A percentile compares a stretch with the other conserved stretches of the same genome.
phyloP scores from a whole-genome alignment of 2,113 vertebrate species.

The Ornithorhynchus anatinus region DNA sequence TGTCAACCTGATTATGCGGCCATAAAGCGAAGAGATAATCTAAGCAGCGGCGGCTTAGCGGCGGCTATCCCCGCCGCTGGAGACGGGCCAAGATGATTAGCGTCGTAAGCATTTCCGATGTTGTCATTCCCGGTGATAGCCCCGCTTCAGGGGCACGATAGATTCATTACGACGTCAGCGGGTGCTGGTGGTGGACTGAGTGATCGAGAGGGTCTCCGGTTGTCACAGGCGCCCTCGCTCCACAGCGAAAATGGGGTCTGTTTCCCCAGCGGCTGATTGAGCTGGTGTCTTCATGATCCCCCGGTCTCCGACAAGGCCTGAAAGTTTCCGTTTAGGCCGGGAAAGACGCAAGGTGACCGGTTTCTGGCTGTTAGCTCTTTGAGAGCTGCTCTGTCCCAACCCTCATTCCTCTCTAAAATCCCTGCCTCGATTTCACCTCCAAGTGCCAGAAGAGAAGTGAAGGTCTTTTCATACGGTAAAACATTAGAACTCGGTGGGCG shows the following conservation, averaged over 20 bases:
- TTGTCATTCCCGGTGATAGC: not conserved
- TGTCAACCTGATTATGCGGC: constrained; percentile 46
- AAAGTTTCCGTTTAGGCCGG: too few relatives aligned
- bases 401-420: too few relatives aligned
- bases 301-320: too few relatives aligned
- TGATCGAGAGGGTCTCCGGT: not conserved
- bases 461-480: accelerated
- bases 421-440: too few relatives aligned
- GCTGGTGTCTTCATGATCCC: too few relatives aligned
- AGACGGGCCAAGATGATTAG: constrained; percentile 32
- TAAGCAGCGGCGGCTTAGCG: constrained; percentile 11
- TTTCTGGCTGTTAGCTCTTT: too few relatives aligned
- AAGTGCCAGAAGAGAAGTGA: too few relatives aligned
- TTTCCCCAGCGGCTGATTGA: too few relatives aligned
- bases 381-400: too few relatives aligned
- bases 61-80: constrained; percentile 25
- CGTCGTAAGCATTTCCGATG: not conserved
- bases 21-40: constrained; percentile 19
- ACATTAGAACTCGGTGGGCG: not conserved
- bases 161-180: constrained; percentile 11
- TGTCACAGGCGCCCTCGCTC: too few relatives aligned
- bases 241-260: too few relatives aligned
- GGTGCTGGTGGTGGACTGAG: not conserved
- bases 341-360: too few relatives aligned
- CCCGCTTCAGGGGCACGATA: constrained; percentile 1